A percentile compares a stretch with the other conserved stretches of the same genome.
phyloP scores from a whole-genome alignment of 1,140 invertebrate species.

The Laupala kohalensis region DNA sequence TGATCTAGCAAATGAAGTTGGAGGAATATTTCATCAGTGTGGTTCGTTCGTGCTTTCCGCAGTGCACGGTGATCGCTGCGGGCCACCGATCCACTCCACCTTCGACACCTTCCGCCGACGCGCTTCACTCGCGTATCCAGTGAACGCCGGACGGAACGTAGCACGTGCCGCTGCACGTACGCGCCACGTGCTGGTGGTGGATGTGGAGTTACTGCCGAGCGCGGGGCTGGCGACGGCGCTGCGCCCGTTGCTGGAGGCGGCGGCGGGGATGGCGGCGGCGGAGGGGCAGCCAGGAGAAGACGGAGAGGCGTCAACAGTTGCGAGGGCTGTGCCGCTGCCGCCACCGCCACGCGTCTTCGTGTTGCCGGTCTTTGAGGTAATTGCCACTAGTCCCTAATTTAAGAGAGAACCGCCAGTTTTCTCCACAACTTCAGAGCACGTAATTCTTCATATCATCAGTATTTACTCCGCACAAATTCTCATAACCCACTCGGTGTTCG shows the following conservation, averaged over 20 bases:
- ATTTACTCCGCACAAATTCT: too few species aligned
- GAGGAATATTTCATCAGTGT: too few species aligned
- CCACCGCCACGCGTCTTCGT: conserved; percentile 39
- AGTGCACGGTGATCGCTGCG: not conserved
- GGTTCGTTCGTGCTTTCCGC: too few species aligned
- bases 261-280: conserved; percentile 19
- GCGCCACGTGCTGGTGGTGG: conserved; percentile 55
- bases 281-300: not conserved
- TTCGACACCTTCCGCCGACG: conserved; percentile 34
- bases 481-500: too few species aligned
- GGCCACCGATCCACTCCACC: too few species aligned
- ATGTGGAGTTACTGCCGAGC: conserved; percentile 62
- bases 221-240: conserved; percentile 45
- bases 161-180: conserved; percentile 46
- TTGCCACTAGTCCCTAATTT: conserved; percentile 35
- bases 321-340: too few species aligned
- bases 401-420: not conserved
- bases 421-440: not conserved
- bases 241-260: conserved; percentile 38
- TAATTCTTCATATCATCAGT: too few species aligned
- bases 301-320: too few species aligned
- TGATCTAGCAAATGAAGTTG: too few species aligned
- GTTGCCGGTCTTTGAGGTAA: conserved; percentile 34
- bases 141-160: conserved; percentile 61
- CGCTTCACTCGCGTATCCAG: conserved; percentile 49